Evolutionary conservation across 2,113 vertebrate genomes (phyloP), one percentile per base, ranked within the genome.

Genomic region (Thamnaconus septentrionalis): DNA sequence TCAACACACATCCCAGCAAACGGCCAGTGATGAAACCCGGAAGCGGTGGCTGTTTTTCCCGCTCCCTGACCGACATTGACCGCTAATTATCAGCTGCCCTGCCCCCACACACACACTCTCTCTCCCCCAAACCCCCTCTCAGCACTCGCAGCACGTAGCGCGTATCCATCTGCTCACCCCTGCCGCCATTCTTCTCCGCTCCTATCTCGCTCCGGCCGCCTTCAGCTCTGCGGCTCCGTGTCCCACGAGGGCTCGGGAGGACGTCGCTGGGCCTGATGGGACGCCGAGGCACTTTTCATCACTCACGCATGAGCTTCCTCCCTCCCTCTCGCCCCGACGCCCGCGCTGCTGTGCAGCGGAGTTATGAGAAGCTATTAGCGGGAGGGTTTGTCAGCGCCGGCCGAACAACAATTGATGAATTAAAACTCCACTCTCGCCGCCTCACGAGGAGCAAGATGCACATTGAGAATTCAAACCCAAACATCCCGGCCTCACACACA

Each of bases 351-450:
- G 69, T 82, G 68, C 81, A 56, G 49, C 18, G 18, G 76, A 73
- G 90, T 90, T 91, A 87, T 84, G 86, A 85, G 85, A 84, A 80
- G 78, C 88, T 85, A 90, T 86, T 85, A 86, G 68, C 54, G 51
- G 72, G 75, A 68, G 64, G 80, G 58, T 75, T 75, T 51, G 44
- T 53, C 54, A 71, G 66, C 81, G 73, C 59, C 61, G 6, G 39
- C 18, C 18, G 18, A 31, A 31, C 18, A 31, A 31, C 18, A 31
- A 31, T 31, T 31, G 18, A 31, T 31, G 18, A 31, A 31, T 31
- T 31, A 31, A 31, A 31, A 31, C 18, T 31, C 18, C 18, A 2
- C 18, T 31, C 18, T 31, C 18, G 18, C 18, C 18, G 18, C 18
- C 18, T 31, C 18, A 2, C 18, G 18, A 31, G 18, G 18, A 31